Evolutionary conservation across 2,797 vertebrate genomes (phyloP), one percentile per base, ranked within the genome.

Genomic region (Rhyacichthys aspro): DNA sequence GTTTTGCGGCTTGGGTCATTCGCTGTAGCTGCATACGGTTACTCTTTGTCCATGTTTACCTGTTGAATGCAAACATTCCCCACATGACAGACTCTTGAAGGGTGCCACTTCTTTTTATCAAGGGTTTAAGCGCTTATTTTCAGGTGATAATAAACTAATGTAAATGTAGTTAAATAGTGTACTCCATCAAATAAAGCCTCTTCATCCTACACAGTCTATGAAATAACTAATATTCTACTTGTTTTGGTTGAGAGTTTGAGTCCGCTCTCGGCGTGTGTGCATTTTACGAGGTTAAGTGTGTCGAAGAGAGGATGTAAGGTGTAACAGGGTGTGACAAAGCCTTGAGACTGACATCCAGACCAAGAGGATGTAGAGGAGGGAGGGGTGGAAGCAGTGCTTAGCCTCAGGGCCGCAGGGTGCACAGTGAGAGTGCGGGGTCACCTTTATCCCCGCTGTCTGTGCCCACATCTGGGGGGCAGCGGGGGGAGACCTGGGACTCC

Each of bases 401-500:
- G 76, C 84, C 72, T 28, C 5, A 60, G 78, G 86, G 81, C 54
- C 43, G 59, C 63, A 38, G 65, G 67, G 76, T 65, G 67, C 23
- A 15, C 23, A 36, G 85, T 62, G 84, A 87, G 78, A 88, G 81
- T 78, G 80, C 65, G 63, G 82, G 89, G 87, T 88, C 86, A 89
- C 78, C 83, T 86, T 88, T 85, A 87, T 81, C 72, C 73, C 71
- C 19, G 52, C 65, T 75, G 74, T 83, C 81, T 89, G 82, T 81
- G 79, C 78, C 84, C 81, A 79, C 74, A 80, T 58, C 81, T 44
- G 6, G 64, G 69, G 70, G 80, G 78, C 41, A 47, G 69, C 8
- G 57, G 50, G 75, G 69, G 85, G 77, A 57, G 62, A 70, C 63
- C 72, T 72, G 78, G 77, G 70, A 85, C 67, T 81, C 71, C 73